A percentile compares a stretch with the other conserved stretches of the same genome.
Conservation (phyloP, 2,113 vertebrate species). For the Lethenteron camtschaticum region DNA sequence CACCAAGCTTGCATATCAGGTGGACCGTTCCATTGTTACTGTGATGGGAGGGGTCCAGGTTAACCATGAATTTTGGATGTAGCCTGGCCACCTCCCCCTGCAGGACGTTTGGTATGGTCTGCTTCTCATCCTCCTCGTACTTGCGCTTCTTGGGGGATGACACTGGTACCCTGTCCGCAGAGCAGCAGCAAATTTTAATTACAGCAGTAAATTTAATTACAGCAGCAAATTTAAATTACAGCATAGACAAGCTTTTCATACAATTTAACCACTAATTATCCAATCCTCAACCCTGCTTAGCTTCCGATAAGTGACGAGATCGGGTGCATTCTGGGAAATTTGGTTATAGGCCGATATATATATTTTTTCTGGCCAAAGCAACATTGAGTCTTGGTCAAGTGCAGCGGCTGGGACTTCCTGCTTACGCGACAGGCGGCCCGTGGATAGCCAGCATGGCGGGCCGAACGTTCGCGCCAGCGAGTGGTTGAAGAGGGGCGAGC, state of each 20-base stretch:
- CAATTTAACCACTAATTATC: not conserved
- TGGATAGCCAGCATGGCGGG: constrained; percentile 71
- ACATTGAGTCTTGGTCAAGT: too few relatives aligned
- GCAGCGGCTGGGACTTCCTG: constrained; percentile 6
- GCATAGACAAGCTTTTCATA: not conserved
- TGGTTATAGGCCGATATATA: too few relatives aligned
- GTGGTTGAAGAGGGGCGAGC: constrained; percentile 86
- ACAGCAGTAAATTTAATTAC: too few relatives aligned
- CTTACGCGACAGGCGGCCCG: constrained; percentile 59
- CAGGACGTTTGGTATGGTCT: constrained; percentile 73
- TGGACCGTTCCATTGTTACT: constrained; percentile 88
- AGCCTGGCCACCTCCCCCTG: constrained; percentile 85
- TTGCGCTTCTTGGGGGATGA: constrained; percentile 47
- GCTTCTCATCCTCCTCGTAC: constrained; percentile 60
- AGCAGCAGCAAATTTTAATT: too few relatives aligned
- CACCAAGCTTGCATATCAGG: constrained; percentile 80
- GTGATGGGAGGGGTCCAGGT: constrained; percentile 67
- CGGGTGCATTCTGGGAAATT: too few relatives aligned
- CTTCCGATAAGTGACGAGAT: not conserved
- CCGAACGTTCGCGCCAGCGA: constrained; percentile 79
- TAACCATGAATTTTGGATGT: constrained; percentile 72
- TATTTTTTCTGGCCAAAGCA: too few relatives aligned
- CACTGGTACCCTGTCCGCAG: constrained; percentile 29
- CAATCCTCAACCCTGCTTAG: not conserved
- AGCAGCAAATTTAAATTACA: not conserved